phyloP scores from a whole-genome alignment of 2,113 vertebrate species.

The Synodontis membranacea region DNA sequence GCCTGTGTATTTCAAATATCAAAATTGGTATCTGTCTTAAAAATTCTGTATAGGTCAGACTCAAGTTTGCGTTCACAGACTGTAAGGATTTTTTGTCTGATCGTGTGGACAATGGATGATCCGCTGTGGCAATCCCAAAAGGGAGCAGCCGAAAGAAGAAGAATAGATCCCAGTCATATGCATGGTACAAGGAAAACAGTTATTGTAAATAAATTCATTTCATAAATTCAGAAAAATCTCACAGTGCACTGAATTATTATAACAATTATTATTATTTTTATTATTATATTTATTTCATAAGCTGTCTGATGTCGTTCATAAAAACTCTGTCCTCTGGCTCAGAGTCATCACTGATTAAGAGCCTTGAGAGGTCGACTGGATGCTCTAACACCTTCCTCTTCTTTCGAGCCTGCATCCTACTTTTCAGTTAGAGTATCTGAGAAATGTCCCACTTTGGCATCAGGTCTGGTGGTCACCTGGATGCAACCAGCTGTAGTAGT shows the following conservation, averaged over 20 bases:
- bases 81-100: too few relatives aligned
- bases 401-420: constrained; percentile 50
- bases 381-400: constrained; percentile 64
- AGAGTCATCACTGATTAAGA: constrained; percentile 90
- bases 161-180: constrained; percentile 91
- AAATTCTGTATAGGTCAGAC: too few relatives aligned
- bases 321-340: constrained; percentile 90
- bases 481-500: constrained; percentile 84
- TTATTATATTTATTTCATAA: too few relatives aligned
- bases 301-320: constrained; percentile 82
- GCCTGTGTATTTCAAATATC: too few relatives aligned
- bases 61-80: too few relatives aligned
- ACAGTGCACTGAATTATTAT: not conserved
- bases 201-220: not conserved
- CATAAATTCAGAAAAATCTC: not conserved
- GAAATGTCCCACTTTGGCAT: constrained; percentile 84
- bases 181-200: constrained; percentile 63
- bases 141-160: too few relatives aligned
- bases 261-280: not conserved
- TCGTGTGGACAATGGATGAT: too few relatives aligned
- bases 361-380: constrained; percentile 76
- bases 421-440: constrained; percentile 64
- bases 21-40: too few relatives aligned
- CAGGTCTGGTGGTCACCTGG: constrained; percentile 77
- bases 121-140: too few relatives aligned